Base-by-base conservation (phyloP, 2,888 invertebrate species). In the Eugnorisma glareosa region DNA sequence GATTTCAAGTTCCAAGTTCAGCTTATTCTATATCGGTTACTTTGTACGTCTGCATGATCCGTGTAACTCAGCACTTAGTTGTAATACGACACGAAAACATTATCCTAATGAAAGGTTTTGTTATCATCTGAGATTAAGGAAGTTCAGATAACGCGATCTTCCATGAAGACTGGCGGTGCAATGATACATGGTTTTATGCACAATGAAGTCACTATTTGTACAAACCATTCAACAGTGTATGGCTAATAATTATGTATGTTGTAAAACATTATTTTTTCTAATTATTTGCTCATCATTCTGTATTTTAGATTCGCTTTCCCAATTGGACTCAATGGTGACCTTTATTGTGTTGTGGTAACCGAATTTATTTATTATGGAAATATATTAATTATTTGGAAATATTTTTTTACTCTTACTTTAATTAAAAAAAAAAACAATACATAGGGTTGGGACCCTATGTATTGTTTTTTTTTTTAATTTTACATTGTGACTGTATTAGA, bases 181-280 rank as follows among this genome's bases (percentile, higher is more conserved):
- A 88, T 92, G 80, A 83, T 79, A 83, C 78, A 87, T 84, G 88
- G 90, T 92, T 91, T 91, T 86, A 92, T 93, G 96, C 96, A 96
- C 95, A 96, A 96, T 94, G 92, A 93, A 95, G 95, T 96, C 96
- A 95, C 95, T 95, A 93, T 94, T 89, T 96, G 96, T 96, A 96
- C 96, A 96, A 96, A 96, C 91, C 92, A 92, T 89, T 90, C 84
- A 86, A 87, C 81, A 89, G 89, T 88, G 88, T 92, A 91, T 92
- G 91, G 89, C 88, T 90, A 88, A 86, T 88, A 85, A 86, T 79
- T 89, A 88, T 90, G 81, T 89, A 84, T 76, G 84, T 88, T 89
- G 89, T 81, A 86, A 88, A 85, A 83, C 69, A 48, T 72, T 59
- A 69, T 90, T 69, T 86, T 90, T 70, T 57, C 37, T n/a, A 76